phyloP scores from a whole-genome alignment of 2,797 vertebrate genomes.

The Bradypodion pumilum region DNA sequence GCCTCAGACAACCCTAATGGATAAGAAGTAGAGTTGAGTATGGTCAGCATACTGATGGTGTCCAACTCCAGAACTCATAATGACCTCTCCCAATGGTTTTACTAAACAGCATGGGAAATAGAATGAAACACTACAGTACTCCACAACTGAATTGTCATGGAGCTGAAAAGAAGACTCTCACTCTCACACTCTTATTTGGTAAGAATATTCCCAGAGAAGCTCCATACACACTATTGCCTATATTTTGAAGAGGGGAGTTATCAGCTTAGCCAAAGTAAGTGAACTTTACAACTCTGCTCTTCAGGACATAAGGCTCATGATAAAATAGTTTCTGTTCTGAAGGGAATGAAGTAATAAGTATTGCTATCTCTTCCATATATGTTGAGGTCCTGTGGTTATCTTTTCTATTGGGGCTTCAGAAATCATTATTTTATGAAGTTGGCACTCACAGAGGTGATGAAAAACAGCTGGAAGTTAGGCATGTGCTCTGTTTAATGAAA shows the following conservation, averaged over 20 bases:
- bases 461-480: slow-evolving; percentile 5
- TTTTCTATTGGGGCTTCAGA: slow-evolving; percentile 27
- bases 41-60: too few species aligned
- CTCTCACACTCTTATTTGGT: too few species aligned
- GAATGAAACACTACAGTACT: too few species aligned
- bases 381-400: slow-evolving; percentile 1
- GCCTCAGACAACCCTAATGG: too few species aligned
- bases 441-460: slow-evolving; percentile 26
- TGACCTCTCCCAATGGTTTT: too few species aligned
- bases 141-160: too few species aligned
- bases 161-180: too few species aligned
- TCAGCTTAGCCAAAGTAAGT: background rate
- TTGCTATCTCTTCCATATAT: slow-evolving; percentile 24
- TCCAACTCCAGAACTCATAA: too few species aligned
- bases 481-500: slow-evolving; percentile 16
- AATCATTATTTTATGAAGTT: slow-evolving; percentile 7
- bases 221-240: background rate
- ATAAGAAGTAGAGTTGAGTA: too few species aligned
- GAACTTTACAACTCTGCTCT: background rate
- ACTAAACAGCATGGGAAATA: too few species aligned
- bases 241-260: background rate
- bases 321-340: background rate
- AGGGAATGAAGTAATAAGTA: background rate
- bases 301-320: slow-evolving; percentile 3
- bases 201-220: too few species aligned